Percentiles rank a stretch among this genome's conserved stretches.
These are phyloP conservation scores for Pyrgilauda ruficollis DNA, from an alignment of 2,113 vertebrate species.

Conservation along the genomic window DNA sequence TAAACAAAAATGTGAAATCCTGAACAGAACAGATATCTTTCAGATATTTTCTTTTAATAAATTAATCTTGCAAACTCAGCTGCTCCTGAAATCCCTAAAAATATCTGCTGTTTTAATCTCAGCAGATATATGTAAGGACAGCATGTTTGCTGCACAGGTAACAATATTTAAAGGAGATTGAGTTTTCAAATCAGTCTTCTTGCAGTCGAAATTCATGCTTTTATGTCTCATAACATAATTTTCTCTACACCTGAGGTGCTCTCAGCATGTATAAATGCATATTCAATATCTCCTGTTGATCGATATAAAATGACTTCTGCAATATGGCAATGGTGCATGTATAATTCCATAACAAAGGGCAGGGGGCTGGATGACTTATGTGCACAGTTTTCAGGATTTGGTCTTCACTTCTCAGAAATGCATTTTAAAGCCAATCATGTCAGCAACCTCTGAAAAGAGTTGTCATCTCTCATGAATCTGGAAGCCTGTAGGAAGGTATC, in stretches of 20 bases:
- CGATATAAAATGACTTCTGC: neutral
- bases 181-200: neutral
- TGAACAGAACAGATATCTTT: neutral
- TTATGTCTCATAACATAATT: neutral
- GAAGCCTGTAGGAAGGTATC: neutral
- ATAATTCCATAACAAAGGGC: neutral
- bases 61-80: neutral
- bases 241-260: neutral
- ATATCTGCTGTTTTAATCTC: neutral
- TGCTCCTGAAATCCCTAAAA: neutral
- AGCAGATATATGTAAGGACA: neutral
- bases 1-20: neutral
- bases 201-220: neutral
- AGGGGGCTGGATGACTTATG: neutral
- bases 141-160: neutral
- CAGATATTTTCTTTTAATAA: neutral
- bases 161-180: neutral
- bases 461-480: conserved; percentile 1
- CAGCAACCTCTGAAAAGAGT: neutral
- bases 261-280: conserved; percentile 12
- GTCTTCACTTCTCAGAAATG: neutral
- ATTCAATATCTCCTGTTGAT: conserved; percentile 22
- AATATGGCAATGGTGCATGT: neutral
- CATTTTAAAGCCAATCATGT: neutral
- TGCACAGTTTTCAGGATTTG: neutral